phyloP scores from a whole-genome alignment of 2,113 vertebrate species.

The Carassius carassius region DNA sequence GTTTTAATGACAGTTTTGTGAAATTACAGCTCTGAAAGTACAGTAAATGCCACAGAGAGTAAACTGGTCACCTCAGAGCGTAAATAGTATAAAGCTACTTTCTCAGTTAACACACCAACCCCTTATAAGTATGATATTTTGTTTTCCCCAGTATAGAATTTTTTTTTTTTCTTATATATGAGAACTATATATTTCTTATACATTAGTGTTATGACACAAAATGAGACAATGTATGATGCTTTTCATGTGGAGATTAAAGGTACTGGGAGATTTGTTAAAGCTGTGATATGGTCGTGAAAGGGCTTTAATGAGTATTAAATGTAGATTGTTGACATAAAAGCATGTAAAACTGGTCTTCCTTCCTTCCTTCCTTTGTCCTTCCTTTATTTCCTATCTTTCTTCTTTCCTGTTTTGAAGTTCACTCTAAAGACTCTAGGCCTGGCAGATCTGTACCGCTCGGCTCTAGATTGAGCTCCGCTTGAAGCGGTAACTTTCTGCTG shows the following conservation, averaged over 20 bases:
- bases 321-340: not conserved
- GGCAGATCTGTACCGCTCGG: not conserved
- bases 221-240: not conserved
- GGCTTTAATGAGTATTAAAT: not conserved
- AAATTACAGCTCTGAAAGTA: not conserved
- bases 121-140: not conserved
- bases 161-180: no score
- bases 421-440: not conserved
- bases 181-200: no score
- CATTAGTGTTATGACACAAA: not conserved
- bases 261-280: not conserved
- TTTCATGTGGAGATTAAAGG: not conserved
- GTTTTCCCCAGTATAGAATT: not conserved
- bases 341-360: not conserved
- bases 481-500: conserved; percentile 4
- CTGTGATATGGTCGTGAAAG: conserved; percentile 8
- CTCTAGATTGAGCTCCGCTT: not conserved
- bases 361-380: not conserved
- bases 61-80: not conserved
- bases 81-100: not conserved
- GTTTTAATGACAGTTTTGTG: not conserved
- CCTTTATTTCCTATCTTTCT: not conserved
- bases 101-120: not conserved
- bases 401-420: conserved; percentile 21
- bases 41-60: not conserved